Evolutionary conservation across 2,797 vertebrate species (phyloP).

Genomic region (Pseudomugil tenellus): DNA sequence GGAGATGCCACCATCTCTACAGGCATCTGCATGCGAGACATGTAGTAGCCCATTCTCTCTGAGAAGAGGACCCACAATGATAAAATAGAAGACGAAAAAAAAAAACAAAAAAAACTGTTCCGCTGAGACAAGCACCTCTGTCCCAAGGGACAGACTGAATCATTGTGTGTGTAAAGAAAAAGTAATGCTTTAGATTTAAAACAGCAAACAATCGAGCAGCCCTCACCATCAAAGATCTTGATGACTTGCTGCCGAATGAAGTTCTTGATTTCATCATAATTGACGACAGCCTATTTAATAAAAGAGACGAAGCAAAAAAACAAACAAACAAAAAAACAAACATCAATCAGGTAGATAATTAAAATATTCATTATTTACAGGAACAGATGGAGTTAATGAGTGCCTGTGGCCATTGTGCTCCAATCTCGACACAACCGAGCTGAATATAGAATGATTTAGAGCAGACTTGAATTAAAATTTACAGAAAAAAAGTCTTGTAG

Average conservation of each 20-base stretch:
- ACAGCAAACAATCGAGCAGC: constrained; percentile 14
- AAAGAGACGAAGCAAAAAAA: constrained; percentile 19
- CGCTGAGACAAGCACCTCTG: constrained; percentile 2
- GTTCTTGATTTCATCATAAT: constrained; percentile 94
- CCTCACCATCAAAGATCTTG: constrained; percentile 95
- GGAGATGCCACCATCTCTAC: constrained; percentile 88
- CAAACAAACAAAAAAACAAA: constrained; percentile 17
- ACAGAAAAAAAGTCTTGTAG: neutral
- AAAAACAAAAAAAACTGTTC: neutral
- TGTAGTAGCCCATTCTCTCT: constrained; percentile 97
- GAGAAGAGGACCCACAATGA: constrained; percentile 34
- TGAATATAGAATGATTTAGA: constrained; percentile 15
- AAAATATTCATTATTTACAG: constrained; percentile 55
- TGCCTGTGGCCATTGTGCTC: constrained; percentile 19
- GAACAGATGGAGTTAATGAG: constrained; percentile 42
- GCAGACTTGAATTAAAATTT: constrained; percentile 13
- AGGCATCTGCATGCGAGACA: constrained; percentile 91
- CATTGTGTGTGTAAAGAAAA: constrained; percentile 5
- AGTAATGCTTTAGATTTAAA: neutral
- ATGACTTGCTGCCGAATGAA: constrained; percentile 95
- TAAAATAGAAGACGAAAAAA: too few relatives aligned
- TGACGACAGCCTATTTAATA: constrained; percentile 87
- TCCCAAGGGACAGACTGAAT: constrained; percentile 7
- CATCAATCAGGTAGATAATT: constrained; percentile 49
- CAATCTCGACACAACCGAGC: constrained; percentile 9